Conservation (phyloP, 2,113 vertebrate species). For the Sinocyclocheilus rhinocerous region DNA sequence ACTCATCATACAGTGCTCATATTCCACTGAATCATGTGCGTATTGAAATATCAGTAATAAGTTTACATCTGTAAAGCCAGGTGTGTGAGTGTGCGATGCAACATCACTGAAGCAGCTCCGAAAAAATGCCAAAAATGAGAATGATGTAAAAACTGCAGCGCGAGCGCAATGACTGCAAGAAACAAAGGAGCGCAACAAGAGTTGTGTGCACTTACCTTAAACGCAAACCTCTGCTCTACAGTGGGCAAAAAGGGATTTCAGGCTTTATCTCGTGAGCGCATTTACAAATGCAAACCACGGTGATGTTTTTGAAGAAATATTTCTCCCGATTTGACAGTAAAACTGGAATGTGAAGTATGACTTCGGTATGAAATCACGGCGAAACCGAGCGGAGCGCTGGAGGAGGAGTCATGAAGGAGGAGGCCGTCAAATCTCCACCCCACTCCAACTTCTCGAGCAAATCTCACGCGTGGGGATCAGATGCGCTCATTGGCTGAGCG, state of each 20-base stretch:
- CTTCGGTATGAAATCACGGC: slow-evolving; percentile 75
- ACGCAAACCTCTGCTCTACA: slow-evolving; percentile 32
- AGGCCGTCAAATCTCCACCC: slow-evolving; percentile 51
- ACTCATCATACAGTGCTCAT: neutral
- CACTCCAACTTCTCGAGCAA: slow-evolving; percentile 20
- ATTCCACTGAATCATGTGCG: neutral
- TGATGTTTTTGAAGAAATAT: slow-evolving; percentile 49
- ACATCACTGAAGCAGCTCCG: slow-evolving; percentile 46
- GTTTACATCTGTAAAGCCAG: neutral
- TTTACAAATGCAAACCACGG: slow-evolving; percentile 35
- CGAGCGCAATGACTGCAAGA: slow-evolving; percentile 49
- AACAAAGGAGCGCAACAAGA: slow-evolving; percentile 65
- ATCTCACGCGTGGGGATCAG: neutral
- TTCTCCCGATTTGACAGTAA: slow-evolving; percentile 68
- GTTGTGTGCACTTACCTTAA: slow-evolving; percentile 64
- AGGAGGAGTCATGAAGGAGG: slow-evolving; percentile 56
- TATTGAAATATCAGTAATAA: neutral
- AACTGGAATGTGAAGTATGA: slow-evolving; percentile 75
- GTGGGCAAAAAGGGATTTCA: neutral
- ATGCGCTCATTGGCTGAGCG: neutral
- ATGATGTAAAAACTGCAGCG: slow-evolving; percentile 75
- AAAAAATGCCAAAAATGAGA: slow-evolving; percentile 76
- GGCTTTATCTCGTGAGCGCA: slow-evolving; percentile 12
- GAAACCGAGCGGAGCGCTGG: slow-evolving; percentile 64
- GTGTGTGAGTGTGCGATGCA: slow-evolving; percentile 23